Percentiles rank a stretch among this genome's conserved stretches.
Conservation (phyloP, 2,113 vertebrate genomes). For the Ceyx cyanopectus region DNA sequence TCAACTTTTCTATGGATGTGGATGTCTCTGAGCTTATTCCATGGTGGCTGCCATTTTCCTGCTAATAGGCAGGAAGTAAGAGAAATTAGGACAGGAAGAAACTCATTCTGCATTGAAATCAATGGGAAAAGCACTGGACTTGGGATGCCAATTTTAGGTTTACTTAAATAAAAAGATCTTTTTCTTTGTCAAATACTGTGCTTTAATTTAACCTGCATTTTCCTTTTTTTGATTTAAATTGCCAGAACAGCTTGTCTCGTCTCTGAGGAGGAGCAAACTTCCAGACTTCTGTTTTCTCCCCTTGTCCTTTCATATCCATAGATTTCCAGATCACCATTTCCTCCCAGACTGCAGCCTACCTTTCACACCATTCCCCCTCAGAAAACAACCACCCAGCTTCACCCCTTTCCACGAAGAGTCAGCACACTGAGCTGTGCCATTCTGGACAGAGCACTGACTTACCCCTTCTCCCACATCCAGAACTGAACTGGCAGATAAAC, state of each 20-base stretch:
- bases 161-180: not conserved
- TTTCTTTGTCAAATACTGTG: not conserved
- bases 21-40: constrained; percentile 78
- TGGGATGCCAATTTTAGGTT: constrained; percentile 42
- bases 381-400: not conserved
- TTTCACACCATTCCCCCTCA: not conserved
- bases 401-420: not conserved
- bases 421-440: not conserved
- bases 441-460: not conserved
- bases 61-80: constrained; percentile 79
- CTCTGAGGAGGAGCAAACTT: not conserved
- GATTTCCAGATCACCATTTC: not conserved
- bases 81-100: constrained; percentile 77
- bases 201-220: constrained; percentile 14
- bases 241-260: not conserved
- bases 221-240: not conserved
- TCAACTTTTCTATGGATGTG: constrained; percentile 78
- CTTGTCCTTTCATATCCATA: not conserved
- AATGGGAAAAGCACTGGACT: constrained; percentile 67
- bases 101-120: constrained; percentile 74
- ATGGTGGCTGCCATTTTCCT: constrained; percentile 76
- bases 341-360: not conserved
- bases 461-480: not conserved
- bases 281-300: not conserved
- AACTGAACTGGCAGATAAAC: not conserved